These are phyloP conservation scores for Craseonycteris thonglongyai DNA, from an alignment of 2,113 vertebrate genomes.

Conservation along the genomic window DNA sequence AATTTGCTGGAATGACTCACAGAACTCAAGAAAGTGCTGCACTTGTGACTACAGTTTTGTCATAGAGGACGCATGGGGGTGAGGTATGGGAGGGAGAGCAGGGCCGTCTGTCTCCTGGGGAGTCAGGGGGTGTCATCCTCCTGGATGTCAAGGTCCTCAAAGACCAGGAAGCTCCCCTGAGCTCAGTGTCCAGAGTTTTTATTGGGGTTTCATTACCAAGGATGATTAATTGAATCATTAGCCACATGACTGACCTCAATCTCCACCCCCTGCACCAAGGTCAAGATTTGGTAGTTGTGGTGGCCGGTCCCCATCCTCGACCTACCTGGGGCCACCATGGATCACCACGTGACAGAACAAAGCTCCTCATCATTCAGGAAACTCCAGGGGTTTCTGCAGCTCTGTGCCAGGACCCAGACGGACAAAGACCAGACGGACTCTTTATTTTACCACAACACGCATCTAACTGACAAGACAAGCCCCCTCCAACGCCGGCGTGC, in stretches of 20 bases:
- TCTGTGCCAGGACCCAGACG: background rate
- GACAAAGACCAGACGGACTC: no score
- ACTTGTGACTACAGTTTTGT: background rate
- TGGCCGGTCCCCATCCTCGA: no score
- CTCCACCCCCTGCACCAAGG: background rate
- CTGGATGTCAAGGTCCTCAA: rapidly evolving
- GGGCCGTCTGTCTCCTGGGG: rapidly evolving
- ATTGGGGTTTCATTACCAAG: background rate
- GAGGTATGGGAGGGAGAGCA: no score
- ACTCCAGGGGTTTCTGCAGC: background rate
- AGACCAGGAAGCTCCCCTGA: background rate
- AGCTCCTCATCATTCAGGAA: background rate
- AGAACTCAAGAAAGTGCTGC: background rate
- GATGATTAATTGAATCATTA: background rate
- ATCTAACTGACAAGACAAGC: rapidly evolving
- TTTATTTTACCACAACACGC: no score
- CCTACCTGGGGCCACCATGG: rapidly evolving
- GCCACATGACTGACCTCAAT: rapidly evolving
- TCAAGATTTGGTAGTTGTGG: background rate
- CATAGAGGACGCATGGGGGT: background rate
- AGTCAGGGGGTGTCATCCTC: no score
- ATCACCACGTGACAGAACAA: background rate
- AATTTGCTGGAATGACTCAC: background rate
- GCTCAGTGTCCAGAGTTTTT: background rate
- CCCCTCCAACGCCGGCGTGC: background rate